Base-by-base conservation (phyloP, 2,113 vertebrate genomes). In the Geococcyx californianus region DNA sequence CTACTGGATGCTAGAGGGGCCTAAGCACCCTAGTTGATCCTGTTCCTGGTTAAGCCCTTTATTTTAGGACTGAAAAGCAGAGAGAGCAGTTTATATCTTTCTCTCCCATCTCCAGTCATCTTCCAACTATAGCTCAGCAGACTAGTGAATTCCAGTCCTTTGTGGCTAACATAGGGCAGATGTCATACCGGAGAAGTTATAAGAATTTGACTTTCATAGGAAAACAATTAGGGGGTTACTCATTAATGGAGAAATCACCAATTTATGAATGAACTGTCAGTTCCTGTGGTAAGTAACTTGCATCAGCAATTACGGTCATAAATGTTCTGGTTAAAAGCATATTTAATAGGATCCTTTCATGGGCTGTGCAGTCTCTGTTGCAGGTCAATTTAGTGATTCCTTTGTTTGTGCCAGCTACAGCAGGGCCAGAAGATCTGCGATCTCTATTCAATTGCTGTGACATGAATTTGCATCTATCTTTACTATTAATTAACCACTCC, bases 131-230 rank as follows among this genome's bases (percentile, higher is more conserved):
- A 84, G 73, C 52, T 85, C 42, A 85, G 74, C 62, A 88, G 78
- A 4, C 19, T 31, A 49, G 40, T 59, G 70, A 73, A 16, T 51
- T 54, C 70, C 36, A 84, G 51, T 16, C 36, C 58, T 74, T 54
- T 76, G 55, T 63, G 63, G 90, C 45, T 40, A 85, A 77, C 56
- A 24, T 4, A 28, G 83, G 84, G 55, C 62, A 94, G 68, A 90
- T 89, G 70, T 74, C 80, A 77, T 10, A 26, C 69, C 47, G 70
- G 45, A 90, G 84, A 78, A 92, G 66, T 66, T 66, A 62, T 58
- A 91, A 64, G 73, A 94, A 42, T n/a, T 93, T 59, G 67, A 91
- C 78, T 84, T 96, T 94, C 92, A 84, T 70, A 92, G 94, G 89
- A 93, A 49, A 92, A 73, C 87, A 91, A 92, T 84, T 90, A 92